Conservation (phyloP, 2,797 vertebrate genomes). For the Hyperoplus immaculatus region DNA sequence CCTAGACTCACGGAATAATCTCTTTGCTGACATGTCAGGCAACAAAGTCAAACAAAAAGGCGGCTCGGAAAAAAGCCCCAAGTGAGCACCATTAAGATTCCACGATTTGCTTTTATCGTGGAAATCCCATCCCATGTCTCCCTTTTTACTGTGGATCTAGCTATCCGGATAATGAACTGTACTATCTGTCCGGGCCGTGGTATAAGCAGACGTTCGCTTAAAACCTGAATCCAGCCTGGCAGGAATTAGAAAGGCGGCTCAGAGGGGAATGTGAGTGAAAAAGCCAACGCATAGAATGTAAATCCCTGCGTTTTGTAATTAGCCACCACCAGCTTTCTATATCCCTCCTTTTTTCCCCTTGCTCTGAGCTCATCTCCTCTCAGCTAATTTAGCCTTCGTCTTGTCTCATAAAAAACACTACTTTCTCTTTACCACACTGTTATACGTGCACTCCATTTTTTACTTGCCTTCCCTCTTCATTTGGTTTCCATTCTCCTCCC, state of each 20-base stretch:
- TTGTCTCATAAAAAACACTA: slow-evolving; percentile 22
- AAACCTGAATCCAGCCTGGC: slow-evolving; percentile 59
- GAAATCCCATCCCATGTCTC: slow-evolving; percentile 72
- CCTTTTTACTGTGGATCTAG: slow-evolving; percentile 62
- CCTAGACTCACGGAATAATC: slow-evolving; percentile 42
- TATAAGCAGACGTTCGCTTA: slow-evolving; percentile 47
- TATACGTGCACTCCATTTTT: slow-evolving; percentile 45
- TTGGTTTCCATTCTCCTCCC: slow-evolving; percentile 32
- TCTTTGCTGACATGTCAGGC: slow-evolving; percentile 58
- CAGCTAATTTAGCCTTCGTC: slow-evolving; percentile 59
- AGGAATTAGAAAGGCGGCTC: slow-evolving; percentile 66
- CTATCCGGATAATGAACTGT: slow-evolving; percentile 77
- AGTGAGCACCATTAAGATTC: slow-evolving; percentile 60
- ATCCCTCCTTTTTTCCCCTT: slow-evolving; percentile 16
- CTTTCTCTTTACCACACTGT: slow-evolving; percentile 49
- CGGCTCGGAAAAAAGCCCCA: slow-evolving; percentile 45
- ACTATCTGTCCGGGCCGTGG: slow-evolving; percentile 64
- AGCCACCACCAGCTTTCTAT: slow-evolving; percentile 65
- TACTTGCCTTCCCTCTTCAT: slow-evolving; percentile 15
- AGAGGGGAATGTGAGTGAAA: slow-evolving; percentile 56
- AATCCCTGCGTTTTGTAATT: slow-evolving; percentile 79
- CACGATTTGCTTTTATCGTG: slow-evolving; percentile 70
- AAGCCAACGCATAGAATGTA: slow-evolving; percentile 74
- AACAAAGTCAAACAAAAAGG: slow-evolving; percentile 75
- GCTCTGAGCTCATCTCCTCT: slow-evolving; percentile 59